Evolutionary conservation across 1,140 invertebrate genomes (phyloP).

Genomic region (Yoshiicerus persimilis): DNA sequence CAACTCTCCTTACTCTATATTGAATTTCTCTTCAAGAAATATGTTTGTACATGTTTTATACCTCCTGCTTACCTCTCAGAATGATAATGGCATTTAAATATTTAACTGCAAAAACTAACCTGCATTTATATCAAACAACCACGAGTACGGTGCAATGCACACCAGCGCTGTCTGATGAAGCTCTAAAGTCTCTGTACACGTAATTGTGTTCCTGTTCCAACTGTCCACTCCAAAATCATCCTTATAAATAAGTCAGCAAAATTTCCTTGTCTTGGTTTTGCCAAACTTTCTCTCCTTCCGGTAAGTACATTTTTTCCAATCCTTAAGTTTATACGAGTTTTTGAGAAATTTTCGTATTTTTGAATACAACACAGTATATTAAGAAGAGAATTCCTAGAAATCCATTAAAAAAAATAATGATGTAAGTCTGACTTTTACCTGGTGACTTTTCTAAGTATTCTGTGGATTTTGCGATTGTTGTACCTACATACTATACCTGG

Average conservation of each 20-base stretch:
- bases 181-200: not conserved
- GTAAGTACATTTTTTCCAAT: not conserved
- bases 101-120: not conserved
- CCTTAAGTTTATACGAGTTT: not conserved
- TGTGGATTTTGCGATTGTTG: not conserved
- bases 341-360: not conserved
- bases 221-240: not conserved
- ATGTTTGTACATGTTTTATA: not conserved
- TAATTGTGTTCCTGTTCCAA: not conserved
- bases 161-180: not conserved
- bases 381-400: too few species aligned
- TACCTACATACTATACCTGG: not conserved
- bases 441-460: not conserved
- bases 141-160: too few species aligned
- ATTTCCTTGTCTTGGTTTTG: conserved; percentile 5
- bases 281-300: not conserved
- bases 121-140: not conserved
- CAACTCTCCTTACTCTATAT: not conserved
- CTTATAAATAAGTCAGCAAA: not conserved
- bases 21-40: not conserved
- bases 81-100: not conserved
- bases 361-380: too few species aligned
- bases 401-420: not conserved
- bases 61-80: not conserved
- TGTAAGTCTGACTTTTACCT: not conserved